A percentile compares a stretch with the other conserved stretches of the same genome.
Evolutionary conservation across 2,797 vertebrate species (phyloP).

Genomic region (Protonibea diacanthus): DNA sequence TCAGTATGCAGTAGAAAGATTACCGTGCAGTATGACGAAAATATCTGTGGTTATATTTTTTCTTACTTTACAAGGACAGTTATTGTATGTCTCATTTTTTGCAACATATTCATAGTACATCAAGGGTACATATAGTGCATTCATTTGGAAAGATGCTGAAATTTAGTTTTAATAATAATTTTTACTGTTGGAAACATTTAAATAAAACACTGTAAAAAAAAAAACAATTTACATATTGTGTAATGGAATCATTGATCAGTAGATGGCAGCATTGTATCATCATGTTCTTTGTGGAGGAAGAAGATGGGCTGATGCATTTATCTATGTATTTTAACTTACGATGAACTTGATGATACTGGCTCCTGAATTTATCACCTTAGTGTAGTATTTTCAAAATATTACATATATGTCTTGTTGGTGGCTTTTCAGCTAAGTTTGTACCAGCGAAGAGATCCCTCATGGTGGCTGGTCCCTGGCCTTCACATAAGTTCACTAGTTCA

Average conservation of each 20-base stretch:
- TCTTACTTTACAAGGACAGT: background rate
- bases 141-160: background rate
- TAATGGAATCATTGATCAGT: background rate
- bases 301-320: background rate
- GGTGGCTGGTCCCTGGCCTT: too few species aligned
- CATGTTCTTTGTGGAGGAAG: background rate
- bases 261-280: slow-evolving; percentile 40
- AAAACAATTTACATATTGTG: background rate
- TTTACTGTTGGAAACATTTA: background rate
- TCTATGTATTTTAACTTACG: too few species aligned
- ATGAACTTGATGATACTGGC: too few species aligned
- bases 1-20: background rate
- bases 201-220: slow-evolving; percentile 23
- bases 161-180: background rate
- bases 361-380: too few species aligned
- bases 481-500: too few species aligned
- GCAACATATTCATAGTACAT: slow-evolving; percentile 6
- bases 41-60: background rate
- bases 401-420: too few species aligned
- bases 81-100: slow-evolving; percentile 5
- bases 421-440: too few species aligned
- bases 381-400: too few species aligned
- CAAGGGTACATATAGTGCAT: background rate
- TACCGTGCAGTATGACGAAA: background rate
- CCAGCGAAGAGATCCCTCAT: too few species aligned